A percentile compares a stretch with the other conserved stretches of the same genome.
phyloP scores from a whole-genome alignment of 1,140 invertebrate species.

The Drosophila lacertosa region DNA sequence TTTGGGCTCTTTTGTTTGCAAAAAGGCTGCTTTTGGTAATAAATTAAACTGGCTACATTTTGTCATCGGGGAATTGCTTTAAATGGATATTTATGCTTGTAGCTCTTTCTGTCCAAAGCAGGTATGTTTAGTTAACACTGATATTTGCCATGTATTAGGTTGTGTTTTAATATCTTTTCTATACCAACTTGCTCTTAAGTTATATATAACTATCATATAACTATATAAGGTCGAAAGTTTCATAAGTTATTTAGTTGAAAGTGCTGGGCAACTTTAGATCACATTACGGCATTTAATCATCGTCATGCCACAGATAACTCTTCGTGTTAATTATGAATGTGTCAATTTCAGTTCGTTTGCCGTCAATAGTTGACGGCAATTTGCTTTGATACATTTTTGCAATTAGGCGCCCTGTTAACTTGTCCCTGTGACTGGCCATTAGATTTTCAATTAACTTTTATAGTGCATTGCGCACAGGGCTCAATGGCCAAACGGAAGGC shows the following conservation, averaged over 20 bases:
- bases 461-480: slow-evolving; percentile 25
- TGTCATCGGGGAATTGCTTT: slow-evolving; percentile 75
- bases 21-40: slow-evolving; percentile 64
- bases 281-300: not conserved
- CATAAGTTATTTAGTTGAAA: too few relatives aligned
- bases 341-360: slow-evolving; percentile 8
- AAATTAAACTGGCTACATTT: slow-evolving; percentile 75
- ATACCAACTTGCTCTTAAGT: too few relatives aligned
- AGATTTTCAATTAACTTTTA: slow-evolving; percentile 75
- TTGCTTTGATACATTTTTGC: slow-evolving; percentile 34
- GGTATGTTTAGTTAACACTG: slow-evolving; percentile 10
- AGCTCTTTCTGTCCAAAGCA: too few relatives aligned
- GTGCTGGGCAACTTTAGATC: too few relatives aligned
- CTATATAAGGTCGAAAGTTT: too few relatives aligned
- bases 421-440: slow-evolving; percentile 28
- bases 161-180: too few relatives aligned
- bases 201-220: too few relatives aligned
- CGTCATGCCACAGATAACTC: not conserved
- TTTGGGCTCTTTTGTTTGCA: slow-evolving; percentile 58
- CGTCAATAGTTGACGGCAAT: too few relatives aligned
- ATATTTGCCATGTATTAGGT: too few relatives aligned
- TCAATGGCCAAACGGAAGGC: slow-evolving; percentile 37
- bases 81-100: slow-evolving; percentile 76
- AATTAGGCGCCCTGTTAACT: slow-evolving; percentile 39
- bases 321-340: slow-evolving; percentile 6